Evolutionary conservation across 2,888 invertebrate genomes (phyloP), one percentile per base, ranked within the genome.

Genomic region (Dicyrtoma fusca): DNA sequence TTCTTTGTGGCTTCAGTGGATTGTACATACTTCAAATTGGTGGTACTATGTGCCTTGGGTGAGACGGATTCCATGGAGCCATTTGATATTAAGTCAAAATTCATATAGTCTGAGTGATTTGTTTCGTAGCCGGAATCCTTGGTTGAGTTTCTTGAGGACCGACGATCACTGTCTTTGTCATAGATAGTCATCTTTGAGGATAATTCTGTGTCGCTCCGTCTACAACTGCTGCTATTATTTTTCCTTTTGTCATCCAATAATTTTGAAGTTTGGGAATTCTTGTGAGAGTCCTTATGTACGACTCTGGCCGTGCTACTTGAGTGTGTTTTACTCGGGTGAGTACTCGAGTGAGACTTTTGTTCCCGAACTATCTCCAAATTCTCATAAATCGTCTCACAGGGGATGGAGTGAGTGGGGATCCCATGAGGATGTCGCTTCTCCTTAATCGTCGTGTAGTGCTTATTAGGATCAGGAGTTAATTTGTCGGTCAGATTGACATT

Each of bases 101-200:
- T 79, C 71, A 75, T 74, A 65, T 79, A 79, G 59, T 79, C 79
- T 2, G 77, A 76, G 53, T 73, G 76, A 66, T 73, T 79, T 1
- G 81, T 81, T 68, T 82, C 82, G 74, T 82, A 82, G 17, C 82
- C 81, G 11, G 82, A 81, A 75, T 82, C 82, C 69, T 82, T 82
- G n/a, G 81, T 81, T 45, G 81, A 75, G 57, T 81, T 81, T 23
- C 82, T 75, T 11, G 77, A 74, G n/a, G 81, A 81, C 14, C 81
- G 76, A 53, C 81, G 76, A 59, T 80, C 77, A 53, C 74, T 71
- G 19, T 79, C 81, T 55, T 77, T 79, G 21, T 77, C 77, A 42
- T 72, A 75, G n/a, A 74, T 75, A 5, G 73, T 77, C 76, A 77
- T 76, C 19, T 72, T 77, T 26, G 63, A 61, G 14, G 59, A 11